A percentile compares a stretch with the other conserved stretches of the same genome.
Conservation (phyloP, 2,113 vertebrate species). For the Callipepla californica region DNA sequence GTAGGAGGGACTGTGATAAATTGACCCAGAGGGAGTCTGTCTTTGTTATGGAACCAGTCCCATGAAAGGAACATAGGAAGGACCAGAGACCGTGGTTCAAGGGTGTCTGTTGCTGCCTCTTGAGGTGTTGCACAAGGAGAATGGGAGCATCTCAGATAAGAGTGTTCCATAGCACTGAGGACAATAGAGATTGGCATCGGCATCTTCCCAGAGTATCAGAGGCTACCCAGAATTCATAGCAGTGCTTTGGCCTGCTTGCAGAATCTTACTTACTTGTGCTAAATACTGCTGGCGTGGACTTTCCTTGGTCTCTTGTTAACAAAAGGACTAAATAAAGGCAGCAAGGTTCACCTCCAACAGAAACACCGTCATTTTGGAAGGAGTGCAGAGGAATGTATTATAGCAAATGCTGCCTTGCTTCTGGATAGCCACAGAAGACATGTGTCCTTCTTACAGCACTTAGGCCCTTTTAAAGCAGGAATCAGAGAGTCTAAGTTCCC, state of each 20-base stretch:
- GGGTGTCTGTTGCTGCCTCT: background rate
- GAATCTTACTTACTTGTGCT: background rate
- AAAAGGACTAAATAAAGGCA: background rate
- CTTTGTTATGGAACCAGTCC: conserved; percentile 41
- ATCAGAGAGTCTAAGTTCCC: background rate
- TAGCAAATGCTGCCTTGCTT: background rate
- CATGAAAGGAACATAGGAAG: conserved; percentile 12
- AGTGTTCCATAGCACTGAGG: background rate
- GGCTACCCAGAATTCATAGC: background rate
- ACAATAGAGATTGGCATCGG: background rate
- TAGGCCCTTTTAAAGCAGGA: background rate
- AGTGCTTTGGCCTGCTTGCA: background rate
- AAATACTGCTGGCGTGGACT: background rate
- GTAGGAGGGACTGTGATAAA: conserved; percentile 33
- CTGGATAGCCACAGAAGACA: background rate
- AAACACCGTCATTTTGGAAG: background rate
- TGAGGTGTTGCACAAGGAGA: background rate
- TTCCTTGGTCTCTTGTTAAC: background rate
- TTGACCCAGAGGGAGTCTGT: conserved; percentile 19
- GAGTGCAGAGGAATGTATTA: background rate
- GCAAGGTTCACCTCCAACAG: background rate
- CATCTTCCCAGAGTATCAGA: background rate
- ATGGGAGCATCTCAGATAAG: conserved; percentile 1
- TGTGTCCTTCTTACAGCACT: background rate
- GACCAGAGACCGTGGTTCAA: background rate